phyloP scores from a whole-genome alignment of 2,113 vertebrate species.

The Pterophyllum scalare region DNA sequence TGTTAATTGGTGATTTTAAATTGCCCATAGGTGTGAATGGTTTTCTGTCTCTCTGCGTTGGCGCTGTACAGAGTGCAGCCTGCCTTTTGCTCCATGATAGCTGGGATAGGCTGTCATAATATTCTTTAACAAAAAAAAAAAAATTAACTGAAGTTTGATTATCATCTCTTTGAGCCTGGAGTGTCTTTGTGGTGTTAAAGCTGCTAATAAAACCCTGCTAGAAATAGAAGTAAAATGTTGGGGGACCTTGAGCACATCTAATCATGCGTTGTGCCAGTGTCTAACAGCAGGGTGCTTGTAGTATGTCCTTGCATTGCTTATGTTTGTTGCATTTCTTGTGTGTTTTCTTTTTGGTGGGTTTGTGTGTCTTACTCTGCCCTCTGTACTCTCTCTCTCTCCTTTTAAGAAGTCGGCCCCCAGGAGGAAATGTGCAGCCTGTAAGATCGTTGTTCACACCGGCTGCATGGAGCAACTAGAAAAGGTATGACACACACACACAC shows the following conservation, averaged over 20 bases:
- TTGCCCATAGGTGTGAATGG: too few relatives aligned
- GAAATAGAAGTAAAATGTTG: background rate
- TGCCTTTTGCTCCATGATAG: too few relatives aligned
- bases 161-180: background rate
- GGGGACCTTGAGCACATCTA: background rate
- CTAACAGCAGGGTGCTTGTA: background rate
- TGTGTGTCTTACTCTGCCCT: slow-evolving; percentile 40
- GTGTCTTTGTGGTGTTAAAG: background rate
- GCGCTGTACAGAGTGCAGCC: too few relatives aligned
- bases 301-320: background rate
- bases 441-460: slow-evolving; percentile 93
- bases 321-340: background rate
- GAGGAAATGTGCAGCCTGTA: slow-evolving; percentile 96
- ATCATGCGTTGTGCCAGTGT: background rate
- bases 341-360: background rate
- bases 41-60: too few relatives aligned
- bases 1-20: too few relatives aligned
- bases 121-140: too few relatives aligned
- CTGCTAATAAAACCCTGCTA: background rate
- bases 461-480: slow-evolving; percentile 97
- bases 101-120: too few relatives aligned
- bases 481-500: slow-evolving; percentile 74
- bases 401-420: slow-evolving; percentile 95
- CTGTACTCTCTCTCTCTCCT: slow-evolving; percentile 54
- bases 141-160: too few relatives aligned